Conservation (phyloP, 2,888 invertebrate genomes). For the Sylvicola cinctus region DNA sequence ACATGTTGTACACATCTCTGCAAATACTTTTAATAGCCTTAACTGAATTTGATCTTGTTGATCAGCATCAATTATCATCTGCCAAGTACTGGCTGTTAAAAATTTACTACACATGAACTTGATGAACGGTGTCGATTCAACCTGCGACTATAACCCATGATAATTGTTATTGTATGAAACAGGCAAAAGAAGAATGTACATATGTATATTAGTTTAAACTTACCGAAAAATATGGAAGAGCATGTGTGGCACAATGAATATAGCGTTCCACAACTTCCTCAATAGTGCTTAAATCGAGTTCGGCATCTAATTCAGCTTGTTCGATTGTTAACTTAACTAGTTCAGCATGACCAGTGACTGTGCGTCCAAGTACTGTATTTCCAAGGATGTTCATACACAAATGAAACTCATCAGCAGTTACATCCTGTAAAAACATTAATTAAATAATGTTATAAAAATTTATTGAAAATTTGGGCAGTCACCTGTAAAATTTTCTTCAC, state of each 20-base stretch:
- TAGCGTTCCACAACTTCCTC: slow-evolving; percentile 60
- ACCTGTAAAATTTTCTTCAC: slow-evolving; percentile 70
- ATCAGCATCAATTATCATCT: slow-evolving; percentile 37
- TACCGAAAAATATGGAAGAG: slow-evolving; percentile 75
- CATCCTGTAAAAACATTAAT: no score
- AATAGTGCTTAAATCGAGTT: slow-evolving; percentile 25
- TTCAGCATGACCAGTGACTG: slow-evolving; percentile 68
- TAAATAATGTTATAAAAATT: no score
- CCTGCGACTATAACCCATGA: slow-evolving; percentile 43
- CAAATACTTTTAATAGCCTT: slow-evolving; percentile 67
- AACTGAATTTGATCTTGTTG: slow-evolving; percentile 44
- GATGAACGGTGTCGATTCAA: slow-evolving; percentile 69
- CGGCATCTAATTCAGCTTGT: slow-evolving; percentile 63
- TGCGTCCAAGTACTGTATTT: slow-evolving; percentile 59
- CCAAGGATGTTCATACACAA: slow-evolving; percentile 70
- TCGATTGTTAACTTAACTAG: slow-evolving; percentile 69
- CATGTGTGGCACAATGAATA: slow-evolving; percentile 68
- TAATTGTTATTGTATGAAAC: neutral
- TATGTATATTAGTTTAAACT: slow-evolving; percentile 20
- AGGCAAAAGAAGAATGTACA: slow-evolving; percentile 1
- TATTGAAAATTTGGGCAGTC: no score
- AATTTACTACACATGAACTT: slow-evolving; percentile 70
- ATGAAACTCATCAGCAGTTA: slow-evolving; percentile 81
- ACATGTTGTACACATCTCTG: slow-evolving; percentile 61
- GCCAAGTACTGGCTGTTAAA: slow-evolving; percentile 45